Conservation (phyloP, 1,140 invertebrate species). For the Linepithema humile region DNA sequence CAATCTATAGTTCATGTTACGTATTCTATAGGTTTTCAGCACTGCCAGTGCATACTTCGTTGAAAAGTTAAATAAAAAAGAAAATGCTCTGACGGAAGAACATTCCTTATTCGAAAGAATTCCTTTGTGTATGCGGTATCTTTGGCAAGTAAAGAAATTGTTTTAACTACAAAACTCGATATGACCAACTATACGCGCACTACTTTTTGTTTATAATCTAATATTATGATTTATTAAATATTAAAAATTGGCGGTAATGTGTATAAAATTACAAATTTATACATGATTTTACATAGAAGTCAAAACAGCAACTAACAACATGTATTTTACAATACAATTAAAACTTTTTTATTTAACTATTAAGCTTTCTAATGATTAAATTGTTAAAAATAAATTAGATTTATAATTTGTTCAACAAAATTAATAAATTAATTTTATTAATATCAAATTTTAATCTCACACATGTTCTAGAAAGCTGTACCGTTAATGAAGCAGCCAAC, state of each 20-base stretch:
- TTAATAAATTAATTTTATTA: too few species aligned
- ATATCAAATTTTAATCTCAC: not conserved
- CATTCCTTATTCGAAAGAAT: constrained; percentile 25
- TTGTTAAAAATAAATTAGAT: too few species aligned
- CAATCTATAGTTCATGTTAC: too few species aligned
- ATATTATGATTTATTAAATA: too few species aligned
- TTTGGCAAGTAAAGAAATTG: constrained; percentile 4
- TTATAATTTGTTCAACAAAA: too few species aligned
- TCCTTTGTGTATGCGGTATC: not conserved
- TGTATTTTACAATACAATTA: not conserved
- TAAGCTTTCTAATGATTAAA: too few species aligned
- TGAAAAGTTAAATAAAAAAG: not conserved
- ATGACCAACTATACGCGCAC: not conserved
- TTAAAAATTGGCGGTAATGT: too few species aligned
- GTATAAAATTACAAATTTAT: not conserved
- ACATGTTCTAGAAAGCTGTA: not conserved
- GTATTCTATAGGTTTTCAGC: too few species aligned
- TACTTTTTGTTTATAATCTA: not conserved
- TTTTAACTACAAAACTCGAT: not conserved
- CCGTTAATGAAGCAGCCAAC: not conserved
- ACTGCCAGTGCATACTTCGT: too few species aligned
- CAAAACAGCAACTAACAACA: not conserved
- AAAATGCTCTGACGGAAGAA: not conserved
- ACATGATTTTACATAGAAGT: too few species aligned
- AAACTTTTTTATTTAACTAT: not conserved